These are phyloP conservation scores for Anas platyrhynchos DNA, from an alignment of 2,113 vertebrate genomes.

Conservation along the genomic window DNA sequence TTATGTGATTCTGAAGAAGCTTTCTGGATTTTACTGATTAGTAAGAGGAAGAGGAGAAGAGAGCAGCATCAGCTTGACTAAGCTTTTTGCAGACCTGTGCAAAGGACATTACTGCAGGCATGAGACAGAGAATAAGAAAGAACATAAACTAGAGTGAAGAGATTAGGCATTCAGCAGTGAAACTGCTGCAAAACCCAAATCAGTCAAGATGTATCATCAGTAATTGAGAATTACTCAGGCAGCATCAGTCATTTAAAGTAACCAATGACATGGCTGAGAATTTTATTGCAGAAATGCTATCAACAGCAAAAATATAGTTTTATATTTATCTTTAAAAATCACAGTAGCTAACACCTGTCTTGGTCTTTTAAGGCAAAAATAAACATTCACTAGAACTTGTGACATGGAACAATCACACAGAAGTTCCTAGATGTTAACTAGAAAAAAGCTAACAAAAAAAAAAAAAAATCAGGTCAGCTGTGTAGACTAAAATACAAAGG, in stretches of 20 bases:
- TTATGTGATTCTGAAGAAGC: not conserved
- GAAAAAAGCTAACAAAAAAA: not conserved
- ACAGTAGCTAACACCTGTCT: not conserved
- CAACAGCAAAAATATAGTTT: not conserved
- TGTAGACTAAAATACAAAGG: not conserved
- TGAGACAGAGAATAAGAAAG: not conserved
- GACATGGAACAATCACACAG: not conserved
- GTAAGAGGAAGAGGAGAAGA: not conserved
- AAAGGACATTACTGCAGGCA: not conserved
- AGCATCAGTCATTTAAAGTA: not conserved
- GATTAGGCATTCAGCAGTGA: conserved; percentile 4
- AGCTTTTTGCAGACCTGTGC: not conserved
- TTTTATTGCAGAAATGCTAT: not conserved
- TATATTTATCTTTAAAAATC: not conserved
- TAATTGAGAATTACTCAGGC: not conserved
- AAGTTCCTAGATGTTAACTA: not conserved
- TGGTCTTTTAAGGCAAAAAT: not conserved
- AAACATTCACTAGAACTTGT: not conserved
- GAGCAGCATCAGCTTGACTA: not conserved
- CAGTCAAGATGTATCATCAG: not conserved
- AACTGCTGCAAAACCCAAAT: conserved; percentile 1
- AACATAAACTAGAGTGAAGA: not conserved
- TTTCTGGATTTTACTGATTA: not conserved
- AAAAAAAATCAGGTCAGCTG: not conserved
- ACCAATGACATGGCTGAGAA: not conserved